phyloP scores from a whole-genome alignment of 2,113 vertebrate genomes.

The Sitta europaea region DNA sequence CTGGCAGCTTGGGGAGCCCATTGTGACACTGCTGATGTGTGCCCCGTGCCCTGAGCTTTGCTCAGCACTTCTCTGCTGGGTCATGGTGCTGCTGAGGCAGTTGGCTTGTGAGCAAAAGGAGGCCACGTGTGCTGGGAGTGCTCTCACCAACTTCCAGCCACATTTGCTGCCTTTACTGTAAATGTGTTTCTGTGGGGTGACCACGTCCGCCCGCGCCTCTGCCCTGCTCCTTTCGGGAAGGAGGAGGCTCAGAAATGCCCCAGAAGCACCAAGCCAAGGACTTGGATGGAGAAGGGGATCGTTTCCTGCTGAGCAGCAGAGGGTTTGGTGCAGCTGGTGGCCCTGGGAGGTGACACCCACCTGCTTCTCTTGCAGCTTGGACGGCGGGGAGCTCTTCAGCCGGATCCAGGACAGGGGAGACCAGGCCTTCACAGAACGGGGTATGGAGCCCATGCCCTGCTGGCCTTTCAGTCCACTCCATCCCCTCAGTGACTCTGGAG shows the following conservation, averaged over 20 bases:
- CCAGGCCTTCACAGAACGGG: slow-evolving; percentile 97
- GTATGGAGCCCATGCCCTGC: slow-evolving; percentile 14
- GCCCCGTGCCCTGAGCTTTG: accelerated
- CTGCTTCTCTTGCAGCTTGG: slow-evolving; percentile 80
- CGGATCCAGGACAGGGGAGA: slow-evolving; percentile 96
- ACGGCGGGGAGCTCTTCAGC: slow-evolving; percentile 95
- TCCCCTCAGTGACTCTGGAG: accelerated
- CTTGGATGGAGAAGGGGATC: background rate
- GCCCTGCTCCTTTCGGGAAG: background rate
- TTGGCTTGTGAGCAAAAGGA: background rate
- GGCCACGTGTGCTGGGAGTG: background rate
- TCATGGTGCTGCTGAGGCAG: background rate
- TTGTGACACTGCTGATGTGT: accelerated
- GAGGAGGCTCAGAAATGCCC: background rate
- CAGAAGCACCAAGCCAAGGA: background rate
- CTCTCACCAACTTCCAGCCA: background rate
- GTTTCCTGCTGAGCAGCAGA: background rate
- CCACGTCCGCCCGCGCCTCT: background rate
- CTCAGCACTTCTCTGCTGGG: background rate
- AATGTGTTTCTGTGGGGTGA: background rate
- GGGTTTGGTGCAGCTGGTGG: accelerated
- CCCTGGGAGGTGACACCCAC: accelerated
- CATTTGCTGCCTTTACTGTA: background rate
- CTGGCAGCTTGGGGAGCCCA: accelerated
- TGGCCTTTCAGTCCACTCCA: accelerated